Evolutionary conservation across 2,797 vertebrate genomes (phyloP).

Genomic region (Xenopus petersii): DNA sequence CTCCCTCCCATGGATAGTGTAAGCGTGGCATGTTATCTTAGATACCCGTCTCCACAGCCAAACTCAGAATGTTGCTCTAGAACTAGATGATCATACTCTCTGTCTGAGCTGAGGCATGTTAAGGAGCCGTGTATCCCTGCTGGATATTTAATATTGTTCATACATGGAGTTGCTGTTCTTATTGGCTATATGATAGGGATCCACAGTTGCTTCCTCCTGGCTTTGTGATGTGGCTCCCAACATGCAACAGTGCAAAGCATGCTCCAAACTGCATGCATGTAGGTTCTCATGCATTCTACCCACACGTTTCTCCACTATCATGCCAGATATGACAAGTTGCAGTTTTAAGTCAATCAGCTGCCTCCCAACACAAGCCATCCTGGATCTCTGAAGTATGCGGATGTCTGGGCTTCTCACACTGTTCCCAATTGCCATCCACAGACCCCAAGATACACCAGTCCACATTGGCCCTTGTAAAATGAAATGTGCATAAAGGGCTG

Average conservation of each 20-base stretch:
- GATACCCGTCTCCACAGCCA: conserved; percentile 35
- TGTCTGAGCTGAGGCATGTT: conserved; percentile 15
- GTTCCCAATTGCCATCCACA: conserved; percentile 4
- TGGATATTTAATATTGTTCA: conserved; percentile 55
- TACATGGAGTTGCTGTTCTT: conserved; percentile 60
- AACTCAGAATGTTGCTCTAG: conserved; percentile 43
- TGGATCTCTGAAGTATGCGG: conserved; percentile 28
- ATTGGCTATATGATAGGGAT: conserved; percentile 53
- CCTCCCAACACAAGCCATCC: conserved; percentile 46
- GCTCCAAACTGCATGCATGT: conserved; percentile 62
- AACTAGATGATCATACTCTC: conserved; percentile 48
- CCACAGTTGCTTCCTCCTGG: conserved; percentile 72
- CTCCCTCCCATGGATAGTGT: conserved; percentile 10
- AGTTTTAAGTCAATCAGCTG: conserved; percentile 78
- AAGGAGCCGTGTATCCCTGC: conserved; percentile 64
- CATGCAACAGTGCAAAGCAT: conserved; percentile 69
- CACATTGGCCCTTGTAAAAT: background rate
- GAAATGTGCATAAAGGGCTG: background rate
- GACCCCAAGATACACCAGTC: conserved; percentile 1
- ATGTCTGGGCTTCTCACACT: conserved; percentile 1
- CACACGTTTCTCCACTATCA: conserved; percentile 62
- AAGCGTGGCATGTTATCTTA: conserved; percentile 16
- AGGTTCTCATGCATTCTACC: conserved; percentile 70
- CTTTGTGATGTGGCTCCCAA: conserved; percentile 59
- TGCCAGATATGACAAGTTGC: conserved; percentile 68